Conservation (phyloP, 2,797 vertebrate genomes). For the Tragelaphus oryx region DNA sequence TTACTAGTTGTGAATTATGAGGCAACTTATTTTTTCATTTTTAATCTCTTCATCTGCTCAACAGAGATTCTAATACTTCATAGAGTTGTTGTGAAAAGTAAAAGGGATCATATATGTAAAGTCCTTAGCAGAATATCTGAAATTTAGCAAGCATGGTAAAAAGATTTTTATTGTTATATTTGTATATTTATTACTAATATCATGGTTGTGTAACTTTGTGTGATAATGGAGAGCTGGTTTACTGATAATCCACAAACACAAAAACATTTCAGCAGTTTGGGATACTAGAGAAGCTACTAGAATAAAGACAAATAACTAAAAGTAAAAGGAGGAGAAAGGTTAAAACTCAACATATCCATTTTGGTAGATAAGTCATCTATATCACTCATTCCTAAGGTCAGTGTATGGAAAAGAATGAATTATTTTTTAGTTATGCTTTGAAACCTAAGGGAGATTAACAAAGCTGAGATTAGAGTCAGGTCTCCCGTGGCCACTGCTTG, state of each 20-base stretch:
- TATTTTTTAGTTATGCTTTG: neutral
- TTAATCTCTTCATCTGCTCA: neutral
- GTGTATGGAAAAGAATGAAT: neutral
- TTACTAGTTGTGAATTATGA: neutral
- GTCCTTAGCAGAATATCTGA: neutral
- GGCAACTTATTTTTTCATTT: neutral
- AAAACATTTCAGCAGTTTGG: neutral
- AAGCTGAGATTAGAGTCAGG: neutral
- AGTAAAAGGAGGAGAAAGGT: neutral
- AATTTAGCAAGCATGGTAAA: neutral
- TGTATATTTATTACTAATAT: neutral
- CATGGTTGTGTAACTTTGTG: neutral
- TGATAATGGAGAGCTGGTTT: neutral
- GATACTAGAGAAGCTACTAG: neutral
- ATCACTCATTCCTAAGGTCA: neutral
- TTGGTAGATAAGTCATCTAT: neutral
- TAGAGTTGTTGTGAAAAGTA: neutral
- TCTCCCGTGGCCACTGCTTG: conserved; percentile 24
- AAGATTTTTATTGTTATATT: neutral
- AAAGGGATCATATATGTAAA: neutral
- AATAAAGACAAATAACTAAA: neutral
- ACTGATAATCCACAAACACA: neutral
- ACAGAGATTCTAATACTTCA: neutral
- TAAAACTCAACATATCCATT: neutral
- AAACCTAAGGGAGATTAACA: conserved; percentile 46